Evolutionary conservation across 2,797 vertebrate species (phyloP).

Genomic region (Xiphophorus birchmanni): DNA sequence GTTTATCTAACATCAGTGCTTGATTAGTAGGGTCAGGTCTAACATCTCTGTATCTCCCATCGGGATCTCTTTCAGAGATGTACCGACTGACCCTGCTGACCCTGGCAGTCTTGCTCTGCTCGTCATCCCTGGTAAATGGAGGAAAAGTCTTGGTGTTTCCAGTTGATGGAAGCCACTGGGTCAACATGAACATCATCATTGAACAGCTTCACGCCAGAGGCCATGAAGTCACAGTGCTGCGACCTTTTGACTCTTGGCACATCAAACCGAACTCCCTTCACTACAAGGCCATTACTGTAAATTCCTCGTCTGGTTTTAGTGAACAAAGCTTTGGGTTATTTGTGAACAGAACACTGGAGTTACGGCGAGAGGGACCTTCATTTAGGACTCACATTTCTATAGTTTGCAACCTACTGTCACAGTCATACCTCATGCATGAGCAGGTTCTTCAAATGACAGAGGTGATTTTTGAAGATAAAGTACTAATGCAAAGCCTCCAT

Average conservation of each 20-base stretch:
- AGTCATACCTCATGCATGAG: conserved; percentile 25
- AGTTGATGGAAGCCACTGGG: conserved; percentile 70
- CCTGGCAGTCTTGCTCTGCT: conserved; percentile 43
- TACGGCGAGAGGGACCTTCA: conserved; percentile 33
- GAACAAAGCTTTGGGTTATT: conserved; percentile 21
- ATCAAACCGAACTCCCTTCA: conserved; percentile 57
- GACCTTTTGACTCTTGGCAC: conserved; percentile 56
- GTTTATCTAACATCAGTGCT: not conserved
- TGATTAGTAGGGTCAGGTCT: not conserved
- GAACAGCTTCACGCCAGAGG: conserved; percentile 64
- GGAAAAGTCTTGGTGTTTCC: conserved; percentile 68
- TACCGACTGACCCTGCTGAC: not conserved
- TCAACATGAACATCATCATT: conserved; percentile 73
- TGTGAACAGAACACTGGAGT: not conserved
- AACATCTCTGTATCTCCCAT: conserved; percentile 1
- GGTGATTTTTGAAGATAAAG: conserved; percentile 40
- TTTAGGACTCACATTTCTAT: conserved; percentile 36
- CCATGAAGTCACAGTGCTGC: conserved; percentile 64
- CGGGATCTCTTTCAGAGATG: conserved; percentile 50
- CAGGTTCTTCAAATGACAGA: conserved; percentile 13
- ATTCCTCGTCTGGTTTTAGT: conserved; percentile 24
- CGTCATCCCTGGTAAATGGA: conserved; percentile 17
- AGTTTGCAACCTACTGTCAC: conserved; percentile 19
- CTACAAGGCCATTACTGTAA: conserved; percentile 52
- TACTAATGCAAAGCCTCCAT: conserved; percentile 53